Evolutionary conservation across 2,888 invertebrate species (phyloP), one percentile per base, ranked within the genome.

Genomic region (Lasioglossum marginatum): DNA sequence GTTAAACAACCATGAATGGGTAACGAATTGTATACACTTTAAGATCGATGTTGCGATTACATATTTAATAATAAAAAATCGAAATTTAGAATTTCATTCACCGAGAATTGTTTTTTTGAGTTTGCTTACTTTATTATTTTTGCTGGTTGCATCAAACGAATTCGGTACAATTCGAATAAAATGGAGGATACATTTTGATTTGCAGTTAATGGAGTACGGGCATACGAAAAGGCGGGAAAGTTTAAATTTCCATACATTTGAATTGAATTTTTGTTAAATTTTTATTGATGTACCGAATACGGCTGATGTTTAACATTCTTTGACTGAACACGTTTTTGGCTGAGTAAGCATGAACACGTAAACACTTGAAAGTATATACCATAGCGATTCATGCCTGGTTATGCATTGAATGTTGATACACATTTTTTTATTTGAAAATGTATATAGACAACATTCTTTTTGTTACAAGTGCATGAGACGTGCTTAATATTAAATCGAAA

Each of bases 391-490:
- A 74, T 87, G 79, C 37, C 34, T 80, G 40, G n/a, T 63, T 34
- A 60, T 71, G 37, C 48, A 23, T 43, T 57, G 79, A 81, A 63
- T 73, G 19, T 72, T 43, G 66, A 76, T 27, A 70, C 66, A 48
- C 31, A 68, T 37, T 77, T 84, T 86, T 74, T 27, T 37, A 68
- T 37, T 71, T 77, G 16, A n/a, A 68, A 78, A 72, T 63, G 19
- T 45, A 71, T 23, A 45, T 43, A n/a, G 37, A 81, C 27, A 63
- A 74, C 57, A 68, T 34, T 57, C 57, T 34, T 77, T 83, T 77
- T 79, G 19, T 76, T 77, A 79, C 87, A 88, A 88, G 87, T 88
- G 87, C 88, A 88, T 83, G 88, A 87, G 83, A 83, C 79, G 88
- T 88, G 88, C 87, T 88, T 86, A 73, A 81, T 40, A 66, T 76